Percentiles rank a stretch among this genome's conserved stretches.
phyloP scores from a whole-genome alignment of 2,113 vertebrate genomes.

The Propithecus coquereli region DNA sequence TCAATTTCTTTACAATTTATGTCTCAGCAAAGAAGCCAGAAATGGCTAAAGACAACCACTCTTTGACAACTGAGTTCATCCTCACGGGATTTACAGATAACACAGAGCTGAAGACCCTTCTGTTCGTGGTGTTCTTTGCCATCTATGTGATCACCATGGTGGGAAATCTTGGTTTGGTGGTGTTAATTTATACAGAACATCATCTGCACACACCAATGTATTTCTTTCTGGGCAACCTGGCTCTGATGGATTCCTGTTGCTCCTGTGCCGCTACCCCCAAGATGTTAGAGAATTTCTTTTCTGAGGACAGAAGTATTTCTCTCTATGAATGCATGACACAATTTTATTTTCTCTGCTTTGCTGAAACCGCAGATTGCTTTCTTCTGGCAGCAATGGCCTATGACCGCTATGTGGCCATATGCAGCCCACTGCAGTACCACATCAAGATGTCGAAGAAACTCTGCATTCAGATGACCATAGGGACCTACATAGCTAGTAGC shows the following conservation, averaged over 20 bases:
- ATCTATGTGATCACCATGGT: constrained; percentile 51
- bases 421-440: constrained; percentile 55
- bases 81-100: constrained; percentile 43
- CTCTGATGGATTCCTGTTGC: constrained; percentile 59
- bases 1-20: not conserved
- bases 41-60: constrained; percentile 34
- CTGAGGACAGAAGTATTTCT: constrained; percentile 42
- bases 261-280: constrained; percentile 59
- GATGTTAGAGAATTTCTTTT: constrained; percentile 60
- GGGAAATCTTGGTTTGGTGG: constrained; percentile 50
- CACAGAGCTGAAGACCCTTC: not conserved
- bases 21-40: not conserved
- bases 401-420: constrained; percentile 56
- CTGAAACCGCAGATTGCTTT: constrained; percentile 59
- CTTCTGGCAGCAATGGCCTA: constrained; percentile 68
- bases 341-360: constrained; percentile 64
- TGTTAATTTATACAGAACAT: not conserved
- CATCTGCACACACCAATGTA: constrained; percentile 66
- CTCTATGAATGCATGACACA: constrained; percentile 55
- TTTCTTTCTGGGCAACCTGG: constrained; percentile 62
- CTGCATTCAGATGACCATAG: not conserved
- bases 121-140: constrained; percentile 41
- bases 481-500: constrained; percentile 16
- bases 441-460: constrained; percentile 49
- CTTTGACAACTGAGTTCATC: constrained; percentile 41